phyloP scores from a whole-genome alignment of 1,140 invertebrate genomes.

The Chymomyza costata region DNA sequence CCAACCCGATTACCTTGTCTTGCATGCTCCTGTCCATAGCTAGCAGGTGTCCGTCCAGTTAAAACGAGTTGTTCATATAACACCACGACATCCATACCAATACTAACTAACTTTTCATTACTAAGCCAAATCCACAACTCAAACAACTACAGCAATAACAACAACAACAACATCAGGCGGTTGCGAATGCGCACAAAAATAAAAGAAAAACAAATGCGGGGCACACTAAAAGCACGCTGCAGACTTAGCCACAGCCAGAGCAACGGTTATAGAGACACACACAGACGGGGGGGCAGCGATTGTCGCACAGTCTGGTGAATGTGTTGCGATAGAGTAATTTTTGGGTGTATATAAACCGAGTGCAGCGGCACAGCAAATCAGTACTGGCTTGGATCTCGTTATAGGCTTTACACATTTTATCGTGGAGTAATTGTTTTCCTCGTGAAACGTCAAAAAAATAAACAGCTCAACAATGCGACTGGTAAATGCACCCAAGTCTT shows the following conservation, averaged over 20 bases:
- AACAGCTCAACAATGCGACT: conserved; percentile 75
- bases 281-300: neutral
- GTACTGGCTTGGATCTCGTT: conserved; percentile 75
- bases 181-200: conserved; percentile 53
- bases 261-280: neutral
- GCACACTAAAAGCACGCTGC: conserved; percentile 6
- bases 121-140: conserved; percentile 58
- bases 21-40: conserved; percentile 17
- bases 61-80: conserved; percentile 70
- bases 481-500: conserved; percentile 40
- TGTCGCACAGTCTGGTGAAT: conserved; percentile 30
- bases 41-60: conserved; percentile 24
- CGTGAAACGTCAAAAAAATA: conserved; percentile 65
- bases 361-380: conserved; percentile 66
- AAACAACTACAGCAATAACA: conserved; percentile 29
- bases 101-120: conserved; percentile 61
- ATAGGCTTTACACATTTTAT: conserved; percentile 63
- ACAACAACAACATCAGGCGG: conserved; percentile 28
- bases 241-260: conserved; percentile 11
- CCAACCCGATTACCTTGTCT: conserved; percentile 55
- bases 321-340: conserved; percentile 65
- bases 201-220: neutral
- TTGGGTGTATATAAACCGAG: conserved; percentile 65
- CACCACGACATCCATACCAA: conserved; percentile 45
- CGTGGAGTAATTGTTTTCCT: conserved; percentile 68